Percentiles rank a stretch among this genome's conserved stretches.
Evolutionary conservation across 2,888 invertebrate species (phyloP).

Genomic region (Bruchidius siliquastri): DNA sequence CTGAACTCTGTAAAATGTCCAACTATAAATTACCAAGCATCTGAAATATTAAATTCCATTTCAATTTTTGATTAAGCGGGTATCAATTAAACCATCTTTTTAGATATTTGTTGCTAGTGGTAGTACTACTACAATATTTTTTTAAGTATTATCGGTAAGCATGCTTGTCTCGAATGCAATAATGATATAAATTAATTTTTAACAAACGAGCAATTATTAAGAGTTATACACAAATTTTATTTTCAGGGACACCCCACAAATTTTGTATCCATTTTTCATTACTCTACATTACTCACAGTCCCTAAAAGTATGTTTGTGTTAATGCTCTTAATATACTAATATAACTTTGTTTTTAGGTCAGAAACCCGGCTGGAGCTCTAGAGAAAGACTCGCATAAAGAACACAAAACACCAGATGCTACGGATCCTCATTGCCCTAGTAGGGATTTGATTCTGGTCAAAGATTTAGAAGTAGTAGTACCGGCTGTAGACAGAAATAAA

Average conservation of each 20-base stretch:
- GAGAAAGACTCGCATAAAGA: background rate
- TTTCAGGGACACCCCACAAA: slow-evolving; percentile 15
- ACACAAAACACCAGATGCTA: background rate
- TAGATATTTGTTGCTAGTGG: too few relatives aligned
- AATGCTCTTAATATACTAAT: slow-evolving; percentile 34
- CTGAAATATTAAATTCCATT: too few relatives aligned
- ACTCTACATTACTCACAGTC: slow-evolving; percentile 8
- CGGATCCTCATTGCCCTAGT: background rate
- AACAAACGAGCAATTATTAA: slow-evolving; percentile 23
- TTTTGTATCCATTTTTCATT: background rate
- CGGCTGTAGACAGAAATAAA: background rate
- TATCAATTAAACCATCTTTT: too few relatives aligned
- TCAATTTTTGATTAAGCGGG: too few relatives aligned
- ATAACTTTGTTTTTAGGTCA: slow-evolving; percentile 18
- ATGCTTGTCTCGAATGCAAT: background rate
- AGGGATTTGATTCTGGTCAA: background rate
- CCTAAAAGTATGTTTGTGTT: slow-evolving; percentile 32
- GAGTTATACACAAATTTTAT: slow-evolving; percentile 34
- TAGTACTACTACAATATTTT: background rate
- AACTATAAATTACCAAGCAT: too few relatives aligned
- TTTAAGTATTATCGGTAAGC: background rate
- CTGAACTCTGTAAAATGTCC: too few relatives aligned
- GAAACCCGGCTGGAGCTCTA: background rate
- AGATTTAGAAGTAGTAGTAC: background rate
- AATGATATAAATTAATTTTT: background rate